Evolutionary conservation across 2,888 invertebrate species (phyloP).

Genomic region (Bombylius major): DNA sequence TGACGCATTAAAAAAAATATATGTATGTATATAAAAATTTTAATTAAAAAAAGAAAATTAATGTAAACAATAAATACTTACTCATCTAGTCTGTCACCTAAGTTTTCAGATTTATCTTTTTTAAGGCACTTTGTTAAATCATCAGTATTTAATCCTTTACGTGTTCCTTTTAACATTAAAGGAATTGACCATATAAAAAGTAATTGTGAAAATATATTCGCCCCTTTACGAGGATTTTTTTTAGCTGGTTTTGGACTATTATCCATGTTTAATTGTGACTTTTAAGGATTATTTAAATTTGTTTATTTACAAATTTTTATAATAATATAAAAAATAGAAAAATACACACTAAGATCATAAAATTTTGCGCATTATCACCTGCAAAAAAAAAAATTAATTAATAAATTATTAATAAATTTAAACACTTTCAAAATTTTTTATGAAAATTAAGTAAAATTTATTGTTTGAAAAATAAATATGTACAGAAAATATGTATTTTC

Average conservation of each 20-base stretch:
- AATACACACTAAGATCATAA: not conserved
- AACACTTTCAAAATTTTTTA: too few relatives aligned
- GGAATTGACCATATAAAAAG: conserved; percentile 34
- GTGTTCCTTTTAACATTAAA: conserved; percentile 27
- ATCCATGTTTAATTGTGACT: conserved; percentile 24
- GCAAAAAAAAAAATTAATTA: not conserved
- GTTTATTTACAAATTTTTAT: not conserved
- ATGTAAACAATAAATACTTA: conserved; percentile 15
- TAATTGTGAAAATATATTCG: conserved; percentile 31
- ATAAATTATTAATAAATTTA: too few relatives aligned
- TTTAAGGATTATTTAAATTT: too few relatives aligned
- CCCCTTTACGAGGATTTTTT: conserved; percentile 30
- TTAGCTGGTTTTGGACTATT: conserved; percentile 30
- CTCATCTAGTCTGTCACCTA: conserved; percentile 34
- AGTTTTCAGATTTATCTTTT: conserved; percentile 39
- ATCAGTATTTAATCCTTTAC: conserved; percentile 41
- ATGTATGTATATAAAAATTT: not conserved
- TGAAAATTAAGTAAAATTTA: too few relatives aligned
- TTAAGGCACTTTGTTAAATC: conserved; percentile 56
- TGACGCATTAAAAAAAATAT: too few relatives aligned
- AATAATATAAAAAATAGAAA: too few relatives aligned
- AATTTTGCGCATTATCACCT: not conserved
- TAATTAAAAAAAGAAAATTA: not conserved
- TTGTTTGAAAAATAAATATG: too few relatives aligned
- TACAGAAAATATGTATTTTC: too few relatives aligned